Percentiles rank a stretch among this genome's conserved stretches.
These are phyloP conservation scores for Spea hammondii DNA, from an alignment of 2,797 vertebrate genomes.

Conservation along the genomic window DNA sequence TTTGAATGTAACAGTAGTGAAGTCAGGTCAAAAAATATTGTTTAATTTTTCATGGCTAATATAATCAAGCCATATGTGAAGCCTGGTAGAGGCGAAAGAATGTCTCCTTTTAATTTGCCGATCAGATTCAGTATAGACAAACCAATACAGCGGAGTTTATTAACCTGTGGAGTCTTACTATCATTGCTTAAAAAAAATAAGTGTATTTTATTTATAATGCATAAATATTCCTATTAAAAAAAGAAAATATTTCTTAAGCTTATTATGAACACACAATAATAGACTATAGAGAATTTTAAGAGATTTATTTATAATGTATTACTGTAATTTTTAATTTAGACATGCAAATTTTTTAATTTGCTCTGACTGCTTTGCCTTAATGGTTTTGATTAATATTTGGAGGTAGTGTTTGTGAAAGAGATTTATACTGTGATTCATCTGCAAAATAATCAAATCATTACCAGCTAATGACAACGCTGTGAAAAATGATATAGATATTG, in stretches of 20 bases:
- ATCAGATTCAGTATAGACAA: background rate
- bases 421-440: slow-evolving; percentile 98
- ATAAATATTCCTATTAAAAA: slow-evolving; percentile 14
- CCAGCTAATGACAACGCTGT: slow-evolving; percentile 94
- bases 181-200: slow-evolving; percentile 12
- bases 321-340: slow-evolving; percentile 93
- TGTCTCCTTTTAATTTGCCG: background rate
- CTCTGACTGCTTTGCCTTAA: slow-evolving; percentile 92
- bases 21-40: background rate
- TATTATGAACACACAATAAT: slow-evolving; percentile 72
- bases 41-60: background rate
- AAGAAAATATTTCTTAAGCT: slow-evolving; percentile 58
- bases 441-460: slow-evolving; percentile 99
- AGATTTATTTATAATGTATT: slow-evolving; percentile 90
- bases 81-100: too few species aligned
- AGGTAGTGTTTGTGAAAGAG: slow-evolving; percentile 98
- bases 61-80: background rate
- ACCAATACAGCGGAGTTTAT: background rate
- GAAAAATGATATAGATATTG: slow-evolving; percentile 90
- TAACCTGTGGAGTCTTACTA: slow-evolving; percentile 15
- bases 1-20: background rate
- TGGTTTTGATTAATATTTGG: slow-evolving; percentile 97
- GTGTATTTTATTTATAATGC: slow-evolving; percentile 20
- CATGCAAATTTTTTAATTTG: slow-evolving; percentile 91
- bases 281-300: slow-evolving; percentile 79